Conservation (phyloP, 2,113 vertebrate species). For the Oryzias javanicus region DNA sequence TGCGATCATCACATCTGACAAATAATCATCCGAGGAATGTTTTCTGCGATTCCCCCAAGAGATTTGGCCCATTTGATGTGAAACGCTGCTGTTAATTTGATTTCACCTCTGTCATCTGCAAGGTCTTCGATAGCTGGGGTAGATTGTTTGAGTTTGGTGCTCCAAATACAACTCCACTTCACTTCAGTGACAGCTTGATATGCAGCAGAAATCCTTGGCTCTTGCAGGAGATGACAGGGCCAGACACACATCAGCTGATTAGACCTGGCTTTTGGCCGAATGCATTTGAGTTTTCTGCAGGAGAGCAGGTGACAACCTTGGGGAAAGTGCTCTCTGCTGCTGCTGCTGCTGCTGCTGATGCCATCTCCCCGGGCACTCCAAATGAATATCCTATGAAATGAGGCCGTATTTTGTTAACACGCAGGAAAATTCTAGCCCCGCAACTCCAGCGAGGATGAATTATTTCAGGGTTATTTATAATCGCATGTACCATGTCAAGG, state of each 20-base stretch:
- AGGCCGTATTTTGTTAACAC: too few species aligned
- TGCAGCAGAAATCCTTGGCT: slow-evolving; percentile 14
- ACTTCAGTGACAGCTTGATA: slow-evolving; percentile 21
- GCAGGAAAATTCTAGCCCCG: too few species aligned
- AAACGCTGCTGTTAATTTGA: slow-evolving; percentile 9
- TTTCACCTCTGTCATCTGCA: slow-evolving; percentile 3
- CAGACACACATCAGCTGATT: slow-evolving; percentile 35
- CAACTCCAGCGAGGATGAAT: too few species aligned
- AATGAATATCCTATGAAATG: too few species aligned
- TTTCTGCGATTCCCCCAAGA: neutral
- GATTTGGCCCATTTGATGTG: neutral
- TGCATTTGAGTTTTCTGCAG: slow-evolving; percentile 12
- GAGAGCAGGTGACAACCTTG: neutral
- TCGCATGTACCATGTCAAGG: too few species aligned
- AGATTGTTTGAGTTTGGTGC: neutral
- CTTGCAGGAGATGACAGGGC: slow-evolving; percentile 6
- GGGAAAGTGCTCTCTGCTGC: slow-evolving; percentile 15
- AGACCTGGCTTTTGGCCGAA: slow-evolving; percentile 14
- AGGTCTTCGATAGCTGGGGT: neutral
- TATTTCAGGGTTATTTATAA: too few species aligned
- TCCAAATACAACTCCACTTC: neutral
- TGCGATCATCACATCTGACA: slow-evolving; percentile 31
- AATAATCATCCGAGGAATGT: slow-evolving; percentile 20
- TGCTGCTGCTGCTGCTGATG: slow-evolving; percentile 1
- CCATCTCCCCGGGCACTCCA: too few species aligned